Evolutionary conservation across 2,113 vertebrate species (phyloP).

Genomic region (Scatophagus argus): DNA sequence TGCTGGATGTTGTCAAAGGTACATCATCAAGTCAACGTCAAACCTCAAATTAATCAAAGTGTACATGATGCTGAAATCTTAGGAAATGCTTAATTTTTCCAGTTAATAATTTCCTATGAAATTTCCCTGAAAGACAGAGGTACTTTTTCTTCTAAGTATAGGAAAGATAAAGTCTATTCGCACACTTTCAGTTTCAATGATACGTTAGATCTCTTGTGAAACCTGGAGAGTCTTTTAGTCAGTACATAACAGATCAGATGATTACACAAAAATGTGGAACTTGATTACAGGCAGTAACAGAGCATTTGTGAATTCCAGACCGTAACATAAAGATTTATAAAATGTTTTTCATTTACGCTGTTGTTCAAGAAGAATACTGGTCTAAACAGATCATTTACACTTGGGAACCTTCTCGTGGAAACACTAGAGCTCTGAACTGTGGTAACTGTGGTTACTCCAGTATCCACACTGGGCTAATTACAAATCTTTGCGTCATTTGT

Average conservation of each 20-base stretch:
- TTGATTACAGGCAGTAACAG: neutral
- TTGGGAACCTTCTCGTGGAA: no score
- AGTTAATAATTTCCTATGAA: neutral
- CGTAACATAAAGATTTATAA: neutral
- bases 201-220: no score
- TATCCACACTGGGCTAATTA: neutral
- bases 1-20: neutral
- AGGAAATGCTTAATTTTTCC: neutral
- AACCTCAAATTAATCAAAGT: neutral
- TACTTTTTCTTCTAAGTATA: no score
- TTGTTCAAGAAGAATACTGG: neutral
- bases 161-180: no score
- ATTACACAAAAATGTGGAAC: neutral
- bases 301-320: neutral
- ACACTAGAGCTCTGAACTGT: no score
- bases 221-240: no score
- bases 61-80: neutral
- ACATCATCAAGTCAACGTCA: neutral
- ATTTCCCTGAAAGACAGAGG: neutral
- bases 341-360: neutral
- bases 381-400: neutral
- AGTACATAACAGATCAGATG: neutral
- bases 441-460: no score
- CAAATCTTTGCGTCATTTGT: neutral
- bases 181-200: no score